These are phyloP conservation scores for Eupithecia pulchellata DNA, from an alignment of 2,888 invertebrate species.

Conservation along the genomic window DNA sequence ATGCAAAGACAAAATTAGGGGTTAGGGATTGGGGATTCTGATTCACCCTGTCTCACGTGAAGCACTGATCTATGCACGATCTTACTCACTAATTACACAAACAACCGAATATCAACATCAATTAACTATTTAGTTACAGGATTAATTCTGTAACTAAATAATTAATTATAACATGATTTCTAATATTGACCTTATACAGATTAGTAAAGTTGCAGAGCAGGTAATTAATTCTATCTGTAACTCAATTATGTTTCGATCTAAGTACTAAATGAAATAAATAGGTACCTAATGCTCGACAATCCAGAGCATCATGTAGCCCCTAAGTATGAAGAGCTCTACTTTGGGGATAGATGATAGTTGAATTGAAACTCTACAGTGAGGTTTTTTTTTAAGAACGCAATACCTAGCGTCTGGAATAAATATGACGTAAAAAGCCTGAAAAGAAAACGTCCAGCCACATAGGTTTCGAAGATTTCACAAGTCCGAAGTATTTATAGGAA, in stretches of 20 bases:
- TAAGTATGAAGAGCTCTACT: no score
- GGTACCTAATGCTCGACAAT: no score
- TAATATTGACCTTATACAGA: constrained; percentile 4
- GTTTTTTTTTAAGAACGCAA: background rate
- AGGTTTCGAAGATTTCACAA: background rate
- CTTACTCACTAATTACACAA: constrained; percentile 44
- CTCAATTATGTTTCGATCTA: no score
- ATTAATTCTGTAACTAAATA: constrained; percentile 41
- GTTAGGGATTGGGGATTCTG: constrained; percentile 23
- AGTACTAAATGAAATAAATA: no score
- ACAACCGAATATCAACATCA: constrained; percentile 45
- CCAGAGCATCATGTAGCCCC: no score
- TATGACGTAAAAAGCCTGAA: background rate
- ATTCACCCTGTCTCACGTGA: constrained; percentile 6
- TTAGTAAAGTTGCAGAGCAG: background rate
- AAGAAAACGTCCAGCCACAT: background rate
- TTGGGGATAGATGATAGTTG: no score
- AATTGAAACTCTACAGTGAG: no score
- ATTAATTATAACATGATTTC: constrained; percentile 39
- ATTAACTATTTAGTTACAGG: no score
- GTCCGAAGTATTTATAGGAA: background rate
- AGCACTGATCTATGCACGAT: constrained; percentile 39
- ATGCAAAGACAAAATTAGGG: no score
- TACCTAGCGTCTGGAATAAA: background rate
- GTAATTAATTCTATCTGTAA: background rate